These are phyloP conservation scores for Cephus pulcher DNA, from an alignment of 2,888 invertebrate genomes.

Conservation along the genomic window DNA sequence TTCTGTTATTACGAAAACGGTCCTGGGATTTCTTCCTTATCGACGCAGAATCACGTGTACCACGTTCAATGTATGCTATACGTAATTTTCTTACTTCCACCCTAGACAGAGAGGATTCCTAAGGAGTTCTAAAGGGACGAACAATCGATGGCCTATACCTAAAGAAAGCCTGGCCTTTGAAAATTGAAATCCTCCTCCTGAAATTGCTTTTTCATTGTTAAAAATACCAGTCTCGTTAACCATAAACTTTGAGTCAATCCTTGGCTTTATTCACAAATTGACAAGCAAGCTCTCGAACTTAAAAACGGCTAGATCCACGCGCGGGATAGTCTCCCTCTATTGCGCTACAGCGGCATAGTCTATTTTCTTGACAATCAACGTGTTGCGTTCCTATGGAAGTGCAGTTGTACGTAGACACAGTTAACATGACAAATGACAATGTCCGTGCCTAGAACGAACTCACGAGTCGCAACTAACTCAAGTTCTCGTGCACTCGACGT, in stretches of 20 bases:
- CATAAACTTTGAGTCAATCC: not conserved
- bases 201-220: not conserved
- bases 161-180: not conserved
- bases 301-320: not conserved
- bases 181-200: not conserved
- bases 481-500: not conserved
- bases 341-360: too few relatives aligned
- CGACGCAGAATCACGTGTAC: too few relatives aligned
- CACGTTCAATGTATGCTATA: too few relatives aligned
- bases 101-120: not conserved
- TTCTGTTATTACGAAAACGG: too few relatives aligned
- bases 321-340: not conserved
- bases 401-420: not conserved
- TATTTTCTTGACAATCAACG: not conserved
- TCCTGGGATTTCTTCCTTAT: too few relatives aligned
- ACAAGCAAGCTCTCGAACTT: not conserved
- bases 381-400: not conserved
- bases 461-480: not conserved
- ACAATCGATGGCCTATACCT: not conserved
- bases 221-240: not conserved
- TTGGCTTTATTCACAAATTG: not conserved
- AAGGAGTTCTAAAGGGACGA: not conserved
- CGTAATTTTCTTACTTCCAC: too few relatives aligned
- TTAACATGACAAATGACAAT: not conserved
- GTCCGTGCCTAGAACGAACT: not conserved